Percentiles rank a stretch among this genome's conserved stretches.
Evolutionary conservation across 2,113 vertebrate genomes (phyloP).

Genomic region (Fregetta grallaria): DNA sequence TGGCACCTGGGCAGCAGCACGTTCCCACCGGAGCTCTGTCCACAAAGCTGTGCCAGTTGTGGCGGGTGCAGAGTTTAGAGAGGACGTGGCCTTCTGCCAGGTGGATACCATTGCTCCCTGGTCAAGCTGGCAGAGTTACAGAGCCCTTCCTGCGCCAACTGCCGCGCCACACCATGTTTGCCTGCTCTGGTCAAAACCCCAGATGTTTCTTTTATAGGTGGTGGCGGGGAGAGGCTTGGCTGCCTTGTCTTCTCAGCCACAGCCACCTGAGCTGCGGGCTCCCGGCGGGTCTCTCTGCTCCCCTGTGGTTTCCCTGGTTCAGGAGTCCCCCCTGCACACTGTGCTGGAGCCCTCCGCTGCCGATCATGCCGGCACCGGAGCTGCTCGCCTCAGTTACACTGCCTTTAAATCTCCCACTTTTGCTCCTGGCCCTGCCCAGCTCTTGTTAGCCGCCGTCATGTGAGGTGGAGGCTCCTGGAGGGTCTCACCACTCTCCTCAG

Average conservation of each 20-base stretch:
- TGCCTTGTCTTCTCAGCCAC: fast-evolving
- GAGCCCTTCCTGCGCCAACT: background rate
- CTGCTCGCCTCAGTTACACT: background rate
- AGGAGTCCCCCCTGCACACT: background rate
- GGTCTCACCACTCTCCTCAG: background rate
- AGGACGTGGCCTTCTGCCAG: background rate
- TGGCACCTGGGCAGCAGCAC: fast-evolving
- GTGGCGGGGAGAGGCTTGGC: background rate
- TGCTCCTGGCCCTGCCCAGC: background rate
- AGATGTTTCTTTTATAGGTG: background rate
- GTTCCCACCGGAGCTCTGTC: background rate
- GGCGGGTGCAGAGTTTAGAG: background rate
- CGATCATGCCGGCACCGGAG: fast-evolving
- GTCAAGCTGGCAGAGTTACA: background rate
- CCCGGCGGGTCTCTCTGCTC: fast-evolving
- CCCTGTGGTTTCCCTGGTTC: background rate
- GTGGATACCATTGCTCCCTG: no score
- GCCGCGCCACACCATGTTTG: fast-evolving
- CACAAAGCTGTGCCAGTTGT: fast-evolving
- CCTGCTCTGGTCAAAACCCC: no score
- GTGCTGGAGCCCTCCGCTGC: fast-evolving
- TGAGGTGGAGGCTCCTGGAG: fast-evolving
- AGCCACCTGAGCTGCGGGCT: fast-evolving
- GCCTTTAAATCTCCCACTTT: background rate
- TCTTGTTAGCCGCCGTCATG: fast-evolving